Percentiles rank a stretch among this genome's conserved stretches.
These are phyloP conservation scores for Caloenas nicobarica DNA, from an alignment of 2,113 vertebrate genomes.

Conservation along the genomic window DNA sequence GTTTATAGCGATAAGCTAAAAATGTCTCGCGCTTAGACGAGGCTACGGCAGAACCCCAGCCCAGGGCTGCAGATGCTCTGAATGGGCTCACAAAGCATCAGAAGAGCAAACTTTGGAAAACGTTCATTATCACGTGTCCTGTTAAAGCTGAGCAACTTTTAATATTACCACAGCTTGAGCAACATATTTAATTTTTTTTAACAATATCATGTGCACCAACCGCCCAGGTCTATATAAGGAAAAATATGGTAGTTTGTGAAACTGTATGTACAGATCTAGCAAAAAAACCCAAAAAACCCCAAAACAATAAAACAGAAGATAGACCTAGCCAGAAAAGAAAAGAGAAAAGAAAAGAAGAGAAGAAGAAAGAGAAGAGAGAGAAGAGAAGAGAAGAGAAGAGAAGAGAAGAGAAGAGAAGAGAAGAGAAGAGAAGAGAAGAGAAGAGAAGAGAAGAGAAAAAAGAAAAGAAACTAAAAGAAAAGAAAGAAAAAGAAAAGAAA, in stretches of 20 bases:
- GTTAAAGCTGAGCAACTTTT: neutral
- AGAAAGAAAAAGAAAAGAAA: too few relatives aligned
- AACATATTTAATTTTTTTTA: rapidly evolving
- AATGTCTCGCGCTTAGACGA: neutral
- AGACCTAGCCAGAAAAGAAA: neutral
- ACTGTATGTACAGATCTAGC: rapidly evolving
- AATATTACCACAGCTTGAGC: too few relatives aligned
- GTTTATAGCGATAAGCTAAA: neutral
- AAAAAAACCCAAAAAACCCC: too few relatives aligned
- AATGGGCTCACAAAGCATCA: neutral
- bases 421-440: too few relatives aligned
- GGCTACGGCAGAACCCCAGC: neutral
- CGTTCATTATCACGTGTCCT: rapidly evolving
- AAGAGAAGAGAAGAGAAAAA: too few relatives aligned
- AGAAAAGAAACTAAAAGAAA: too few relatives aligned
- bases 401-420: too few relatives aligned
- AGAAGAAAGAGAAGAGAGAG: too few relatives aligned
- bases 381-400: too few relatives aligned
- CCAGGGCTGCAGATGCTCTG: too few relatives aligned
- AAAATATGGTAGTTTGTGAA: neutral
- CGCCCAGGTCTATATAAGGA: rapidly evolving
- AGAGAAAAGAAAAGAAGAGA: too few relatives aligned
- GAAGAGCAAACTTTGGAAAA: neutral
- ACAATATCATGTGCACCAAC: rapidly evolving
- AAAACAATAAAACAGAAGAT: neutral